These are phyloP conservation scores for Cochlearius cochlearius DNA, from an alignment of 2,113 vertebrate species.

Conservation along the genomic window DNA sequence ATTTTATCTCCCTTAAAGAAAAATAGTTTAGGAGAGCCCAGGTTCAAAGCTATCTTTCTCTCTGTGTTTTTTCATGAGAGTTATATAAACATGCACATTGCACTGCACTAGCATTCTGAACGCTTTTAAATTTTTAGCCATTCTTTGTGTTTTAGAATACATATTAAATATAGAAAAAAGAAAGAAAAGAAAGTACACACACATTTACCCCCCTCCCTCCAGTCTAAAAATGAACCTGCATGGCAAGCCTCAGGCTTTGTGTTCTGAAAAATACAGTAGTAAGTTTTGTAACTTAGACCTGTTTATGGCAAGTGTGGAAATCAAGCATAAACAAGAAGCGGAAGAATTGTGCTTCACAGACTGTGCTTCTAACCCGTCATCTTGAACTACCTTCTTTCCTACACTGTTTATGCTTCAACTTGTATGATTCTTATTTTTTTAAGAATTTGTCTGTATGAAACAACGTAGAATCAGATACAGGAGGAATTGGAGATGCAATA, in stretches of 20 bases:
- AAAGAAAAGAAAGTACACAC: not conserved
- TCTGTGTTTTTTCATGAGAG: not conserved
- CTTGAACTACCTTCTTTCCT: not conserved
- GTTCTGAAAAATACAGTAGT: not conserved
- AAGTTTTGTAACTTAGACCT: not conserved
- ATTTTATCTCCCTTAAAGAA: slow-evolving; percentile 45
- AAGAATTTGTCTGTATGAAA: not conserved
- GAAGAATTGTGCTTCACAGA: not conserved
- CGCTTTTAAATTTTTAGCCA: not conserved
- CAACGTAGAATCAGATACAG: not conserved
- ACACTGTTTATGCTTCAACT: not conserved
- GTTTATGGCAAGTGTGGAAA: not conserved
- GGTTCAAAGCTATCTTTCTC: not conserved
- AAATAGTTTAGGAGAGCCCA: not conserved
- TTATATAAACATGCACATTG: not conserved
- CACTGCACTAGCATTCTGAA: not conserved
- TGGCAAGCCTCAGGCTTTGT: not conserved
- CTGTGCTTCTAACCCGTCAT: not conserved
- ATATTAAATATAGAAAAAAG: not conserved
- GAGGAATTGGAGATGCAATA: not conserved
- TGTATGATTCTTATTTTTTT: not conserved
- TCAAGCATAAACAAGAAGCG: not conserved
- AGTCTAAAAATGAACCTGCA: not conserved
- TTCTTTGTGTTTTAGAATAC: not conserved
- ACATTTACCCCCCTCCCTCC: accelerated